Conservation (phyloP, 2,888 invertebrate genomes). For the Trichacis sp. region DNA sequence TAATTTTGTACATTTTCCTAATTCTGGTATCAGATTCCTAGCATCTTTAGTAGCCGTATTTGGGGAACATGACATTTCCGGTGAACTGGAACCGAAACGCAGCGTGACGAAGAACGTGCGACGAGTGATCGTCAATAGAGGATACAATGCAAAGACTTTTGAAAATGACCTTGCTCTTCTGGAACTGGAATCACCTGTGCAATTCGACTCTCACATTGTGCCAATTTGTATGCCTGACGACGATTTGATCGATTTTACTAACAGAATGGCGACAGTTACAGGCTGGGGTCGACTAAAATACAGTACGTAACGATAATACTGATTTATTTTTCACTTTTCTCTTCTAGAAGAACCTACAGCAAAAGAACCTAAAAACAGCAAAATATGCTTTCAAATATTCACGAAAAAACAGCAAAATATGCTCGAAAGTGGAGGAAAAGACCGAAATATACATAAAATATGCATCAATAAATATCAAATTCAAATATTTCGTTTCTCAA, state of each 20-base stretch:
- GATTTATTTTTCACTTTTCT: too few species aligned
- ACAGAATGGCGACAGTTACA: constrained; percentile 88
- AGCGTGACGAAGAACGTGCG: constrained; percentile 86
- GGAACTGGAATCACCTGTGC: constrained; percentile 85
- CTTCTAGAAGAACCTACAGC: too few species aligned
- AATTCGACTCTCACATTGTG: constrained; percentile 89
- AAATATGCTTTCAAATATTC: too few species aligned
- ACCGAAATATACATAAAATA: too few species aligned
- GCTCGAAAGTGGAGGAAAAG: too few species aligned
- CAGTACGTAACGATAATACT: constrained; percentile 74
- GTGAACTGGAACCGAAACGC: constrained; percentile 82
- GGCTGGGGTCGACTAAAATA: constrained; percentile 94
- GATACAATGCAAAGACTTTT: constrained; percentile 91
- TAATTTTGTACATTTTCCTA: too few species aligned
- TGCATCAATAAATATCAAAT: too few species aligned
- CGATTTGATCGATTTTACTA: constrained; percentile 80
- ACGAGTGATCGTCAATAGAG: constrained; percentile 87
- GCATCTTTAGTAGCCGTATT: constrained; percentile 91
- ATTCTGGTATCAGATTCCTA: constrained; percentile 75
- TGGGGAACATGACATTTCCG: constrained; percentile 91
- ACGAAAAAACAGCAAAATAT: too few species aligned
- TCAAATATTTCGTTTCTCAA: too few species aligned
- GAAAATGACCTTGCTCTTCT: constrained; percentile 91
- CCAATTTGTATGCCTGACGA: constrained; percentile 93
- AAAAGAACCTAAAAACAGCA: too few species aligned